Conservation (phyloP, 2,888 invertebrate species). For the Cheilosia urbana region DNA sequence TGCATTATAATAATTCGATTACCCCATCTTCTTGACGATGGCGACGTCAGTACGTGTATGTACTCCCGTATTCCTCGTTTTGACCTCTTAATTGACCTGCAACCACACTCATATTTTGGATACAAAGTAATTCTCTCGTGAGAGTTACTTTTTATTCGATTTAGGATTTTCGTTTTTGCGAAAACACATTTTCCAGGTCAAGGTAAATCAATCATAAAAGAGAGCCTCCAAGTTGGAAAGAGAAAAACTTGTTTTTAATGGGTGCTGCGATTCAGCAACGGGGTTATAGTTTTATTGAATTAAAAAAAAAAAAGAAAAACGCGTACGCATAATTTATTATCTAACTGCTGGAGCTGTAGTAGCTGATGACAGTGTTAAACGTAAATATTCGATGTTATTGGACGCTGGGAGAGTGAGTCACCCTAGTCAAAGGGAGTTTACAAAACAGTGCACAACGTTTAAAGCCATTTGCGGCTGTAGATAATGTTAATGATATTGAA, state of each 20-base stretch:
- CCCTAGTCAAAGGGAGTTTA: neutral
- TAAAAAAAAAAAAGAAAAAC: conserved; percentile 22
- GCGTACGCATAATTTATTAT: conserved; percentile 39
- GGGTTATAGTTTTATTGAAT: conserved; percentile 21
- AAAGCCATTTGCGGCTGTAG: neutral
- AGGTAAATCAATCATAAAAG: conserved; percentile 59
- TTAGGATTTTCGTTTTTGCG: neutral
- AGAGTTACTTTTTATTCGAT: neutral
- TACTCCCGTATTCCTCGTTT: neutral
- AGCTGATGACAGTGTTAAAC: neutral
- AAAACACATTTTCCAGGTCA: conserved; percentile 60
- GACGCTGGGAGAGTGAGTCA: conserved; percentile 14
- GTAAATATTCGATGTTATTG: conserved; percentile 8
- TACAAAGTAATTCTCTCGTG: conserved; percentile 22
- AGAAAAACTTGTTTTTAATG: conserved; percentile 48
- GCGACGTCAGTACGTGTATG: neutral
- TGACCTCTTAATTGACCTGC: conserved; percentile 59
- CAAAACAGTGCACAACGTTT: neutral
- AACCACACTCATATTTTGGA: conserved; percentile 37
- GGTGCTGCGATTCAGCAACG: conserved; percentile 39
- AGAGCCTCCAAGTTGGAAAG: conserved; percentile 43
- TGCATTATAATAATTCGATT: conserved; percentile 61
- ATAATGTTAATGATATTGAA: neutral
- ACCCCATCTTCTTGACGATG: conserved; percentile 16
- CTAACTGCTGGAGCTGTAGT: neutral